Evolutionary conservation across 2,888 invertebrate species (phyloP).

Genomic region (Entomobrya proxima): DNA sequence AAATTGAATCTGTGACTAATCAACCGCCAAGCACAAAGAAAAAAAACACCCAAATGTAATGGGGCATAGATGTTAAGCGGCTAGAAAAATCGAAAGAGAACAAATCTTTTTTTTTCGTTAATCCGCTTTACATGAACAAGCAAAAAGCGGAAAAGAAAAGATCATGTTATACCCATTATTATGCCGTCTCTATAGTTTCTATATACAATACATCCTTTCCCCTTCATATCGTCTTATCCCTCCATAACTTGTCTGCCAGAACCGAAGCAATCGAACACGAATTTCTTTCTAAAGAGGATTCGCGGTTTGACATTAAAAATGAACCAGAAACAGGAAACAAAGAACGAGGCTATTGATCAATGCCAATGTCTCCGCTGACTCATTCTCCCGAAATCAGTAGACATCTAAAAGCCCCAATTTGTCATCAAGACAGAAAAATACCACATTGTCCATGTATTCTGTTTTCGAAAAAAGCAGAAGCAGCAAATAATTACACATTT

Average conservation of each 20-base stretch:
- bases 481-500: neutral
- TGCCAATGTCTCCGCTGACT: slow-evolving; percentile 28
- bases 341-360: slow-evolving; percentile 6
- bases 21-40: neutral
- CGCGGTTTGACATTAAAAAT: neutral
- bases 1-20: slow-evolving; percentile 46
- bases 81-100: no score
- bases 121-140: neutral
- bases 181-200: no score
- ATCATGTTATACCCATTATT: neutral
- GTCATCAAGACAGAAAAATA: neutral
- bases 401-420: neutral
- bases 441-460: neutral
- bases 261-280: neutral
- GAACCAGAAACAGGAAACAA: neutral
- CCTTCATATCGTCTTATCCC: neutral
- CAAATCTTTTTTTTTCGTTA: no score
- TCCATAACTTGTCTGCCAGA: no score
- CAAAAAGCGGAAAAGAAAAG: neutral
- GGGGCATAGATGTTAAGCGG: no score
- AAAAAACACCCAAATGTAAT: no score
- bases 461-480: neutral
- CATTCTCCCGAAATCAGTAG: neutral
- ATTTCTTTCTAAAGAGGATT: neutral
- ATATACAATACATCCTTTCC: neutral